These are phyloP conservation scores for Isichthys henryi DNA, from an alignment of 2,113 vertebrate species.

Conservation along the genomic window DNA sequence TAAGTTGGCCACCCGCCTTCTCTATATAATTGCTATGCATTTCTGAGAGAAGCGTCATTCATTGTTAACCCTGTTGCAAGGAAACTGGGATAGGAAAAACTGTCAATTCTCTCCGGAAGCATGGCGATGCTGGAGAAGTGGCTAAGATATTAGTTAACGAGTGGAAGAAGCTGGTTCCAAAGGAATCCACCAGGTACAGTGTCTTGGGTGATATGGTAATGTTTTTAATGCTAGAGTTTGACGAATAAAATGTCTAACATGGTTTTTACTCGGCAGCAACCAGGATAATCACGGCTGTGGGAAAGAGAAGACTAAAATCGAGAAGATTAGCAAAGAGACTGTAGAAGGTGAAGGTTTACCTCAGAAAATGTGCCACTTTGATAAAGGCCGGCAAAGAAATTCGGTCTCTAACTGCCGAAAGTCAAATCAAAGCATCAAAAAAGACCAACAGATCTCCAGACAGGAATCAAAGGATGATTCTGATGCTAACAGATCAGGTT, in stretches of 20 bases:
- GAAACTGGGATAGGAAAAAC: slow-evolving; percentile 75
- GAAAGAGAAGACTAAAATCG: slow-evolving; percentile 21
- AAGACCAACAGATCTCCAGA: slow-evolving; percentile 26
- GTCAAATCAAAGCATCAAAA: slow-evolving; percentile 13
- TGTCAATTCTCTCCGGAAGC: slow-evolving; percentile 66
- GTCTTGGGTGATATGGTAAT: not conserved
- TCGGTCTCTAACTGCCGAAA: slow-evolving; percentile 21
- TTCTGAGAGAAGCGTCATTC: not conserved
- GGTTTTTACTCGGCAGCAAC: slow-evolving; percentile 24
- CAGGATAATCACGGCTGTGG: not conserved
- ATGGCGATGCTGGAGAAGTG: slow-evolving; percentile 60
- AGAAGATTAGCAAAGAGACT: slow-evolving; percentile 14
- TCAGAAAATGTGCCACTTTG: slow-evolving; percentile 23
- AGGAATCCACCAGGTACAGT: slow-evolving; percentile 56
- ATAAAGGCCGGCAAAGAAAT: slow-evolving; percentile 17
- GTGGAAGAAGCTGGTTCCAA: slow-evolving; percentile 64
- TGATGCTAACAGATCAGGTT: slow-evolving; percentile 14
- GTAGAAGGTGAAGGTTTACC: not conserved
- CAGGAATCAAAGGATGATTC: slow-evolving; percentile 22
- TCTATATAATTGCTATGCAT: not conserved
- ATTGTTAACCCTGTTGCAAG: slow-evolving; percentile 38
- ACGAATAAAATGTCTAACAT: not conserved
- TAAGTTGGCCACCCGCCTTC: slow-evolving; percentile 50
- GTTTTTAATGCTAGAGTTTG: not conserved
- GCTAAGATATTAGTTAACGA: slow-evolving; percentile 63